phyloP scores from a whole-genome alignment of 2,797 vertebrate genomes.

The Falco naumanni region DNA sequence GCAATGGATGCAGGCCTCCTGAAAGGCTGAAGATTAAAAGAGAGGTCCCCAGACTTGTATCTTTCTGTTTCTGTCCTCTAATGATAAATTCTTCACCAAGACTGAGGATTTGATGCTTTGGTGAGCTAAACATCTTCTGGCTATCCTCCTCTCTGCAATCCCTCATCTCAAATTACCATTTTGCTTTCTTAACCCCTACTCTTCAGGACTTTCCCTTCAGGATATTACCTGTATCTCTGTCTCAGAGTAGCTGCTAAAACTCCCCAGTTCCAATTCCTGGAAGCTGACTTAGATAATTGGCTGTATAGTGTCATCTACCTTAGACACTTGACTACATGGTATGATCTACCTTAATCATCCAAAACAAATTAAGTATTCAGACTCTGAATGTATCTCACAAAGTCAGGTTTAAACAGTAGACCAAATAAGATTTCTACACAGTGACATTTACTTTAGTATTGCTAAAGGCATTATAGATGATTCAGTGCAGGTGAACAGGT shows the following conservation, averaged over 20 bases:
- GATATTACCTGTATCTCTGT: neutral
- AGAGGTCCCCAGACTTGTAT: neutral
- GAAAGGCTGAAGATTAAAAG: neutral
- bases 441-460: neutral
- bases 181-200: neutral
- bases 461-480: neutral
- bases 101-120: neutral
- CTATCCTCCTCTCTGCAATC: neutral
- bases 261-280: neutral
- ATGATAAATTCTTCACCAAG: neutral
- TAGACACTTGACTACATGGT: neutral
- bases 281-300: rapidly evolving
- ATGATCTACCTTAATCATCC: neutral
- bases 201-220: neutral
- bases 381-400: neutral
- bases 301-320: neutral
- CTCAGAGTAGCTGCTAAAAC: neutral
- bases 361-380: neutral
- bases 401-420: neutral
- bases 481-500: neutral
- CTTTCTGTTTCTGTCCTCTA: neutral
- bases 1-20: neutral
- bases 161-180: neutral
- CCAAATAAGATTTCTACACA: neutral
- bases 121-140: neutral